Evolutionary conservation across 2,113 vertebrate species (phyloP).

Genomic region (Megaleporinus macrocephalus): DNA sequence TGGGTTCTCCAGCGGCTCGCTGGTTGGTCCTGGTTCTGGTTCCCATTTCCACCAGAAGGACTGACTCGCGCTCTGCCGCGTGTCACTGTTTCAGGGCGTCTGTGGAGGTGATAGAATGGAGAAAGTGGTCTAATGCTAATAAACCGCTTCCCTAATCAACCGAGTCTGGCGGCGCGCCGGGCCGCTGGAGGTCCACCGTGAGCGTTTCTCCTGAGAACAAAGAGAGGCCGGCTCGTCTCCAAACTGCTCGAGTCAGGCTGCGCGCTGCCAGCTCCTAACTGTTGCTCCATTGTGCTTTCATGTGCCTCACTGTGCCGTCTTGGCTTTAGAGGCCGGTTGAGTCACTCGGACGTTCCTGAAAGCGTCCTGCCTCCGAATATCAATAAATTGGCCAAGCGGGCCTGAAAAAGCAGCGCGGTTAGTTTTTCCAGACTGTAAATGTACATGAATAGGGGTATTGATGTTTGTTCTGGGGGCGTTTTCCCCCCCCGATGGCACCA

Average conservation of each 20-base stretch:
- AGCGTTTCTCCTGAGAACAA: slow-evolving; percentile 17
- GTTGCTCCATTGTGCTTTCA: slow-evolving; percentile 46
- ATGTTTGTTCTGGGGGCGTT: background rate
- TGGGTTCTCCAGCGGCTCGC: too few species aligned
- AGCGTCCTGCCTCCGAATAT: slow-evolving; percentile 16
- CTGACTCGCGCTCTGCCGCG: too few species aligned
- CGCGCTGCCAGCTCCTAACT: slow-evolving; percentile 34
- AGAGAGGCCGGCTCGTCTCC: slow-evolving; percentile 30
- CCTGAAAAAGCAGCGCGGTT: background rate
- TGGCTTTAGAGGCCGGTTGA: slow-evolving; percentile 12
- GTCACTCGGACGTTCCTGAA: slow-evolving; percentile 39
- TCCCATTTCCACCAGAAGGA: too few species aligned
- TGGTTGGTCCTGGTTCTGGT: too few species aligned
- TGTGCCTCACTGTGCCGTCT: slow-evolving; percentile 4
- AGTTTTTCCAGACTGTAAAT: slow-evolving; percentile 12
- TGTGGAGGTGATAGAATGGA: background rate
- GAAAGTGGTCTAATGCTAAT: slow-evolving; percentile 15
- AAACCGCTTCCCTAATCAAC: background rate
- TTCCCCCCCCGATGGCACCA: too few species aligned
- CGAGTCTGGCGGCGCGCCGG: background rate
- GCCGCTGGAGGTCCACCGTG: background rate
- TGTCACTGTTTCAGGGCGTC: background rate
- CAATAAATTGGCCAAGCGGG: slow-evolving; percentile 30
- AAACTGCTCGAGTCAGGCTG: slow-evolving; percentile 21
- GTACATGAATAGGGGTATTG: slow-evolving; percentile 20